Evolutionary conservation across 2,888 invertebrate genomes (phyloP), one percentile per base, ranked within the genome.

Genomic region (Alcis repandata): DNA sequence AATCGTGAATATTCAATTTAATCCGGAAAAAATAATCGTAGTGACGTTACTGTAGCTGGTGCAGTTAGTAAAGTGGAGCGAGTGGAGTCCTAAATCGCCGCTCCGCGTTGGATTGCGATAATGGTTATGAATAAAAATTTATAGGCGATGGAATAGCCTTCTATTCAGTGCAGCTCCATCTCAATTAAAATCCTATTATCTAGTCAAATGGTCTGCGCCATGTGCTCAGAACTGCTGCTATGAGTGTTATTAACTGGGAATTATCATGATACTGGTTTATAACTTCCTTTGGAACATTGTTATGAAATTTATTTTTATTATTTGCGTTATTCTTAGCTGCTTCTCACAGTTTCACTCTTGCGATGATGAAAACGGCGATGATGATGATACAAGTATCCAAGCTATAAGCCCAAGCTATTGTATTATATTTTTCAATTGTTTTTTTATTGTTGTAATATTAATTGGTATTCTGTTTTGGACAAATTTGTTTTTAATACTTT

Each of bases 111-210:
- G 72, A 74, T 77, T 78, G 72, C 76, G 77, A 77, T 85, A 88
- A 89, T 85, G 85, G 85, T 81, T 80, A 78, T 83, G 84, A 86
- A 88, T 87, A 88, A 88, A 88, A 88, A 88, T 86, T 84, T 88
- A 88, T 86, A 79, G 83, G 76, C 80, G 71, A 80, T 75, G 76
- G 79, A 86, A 87, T 83, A 84, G 79, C 80, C 78, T 80, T 82
- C 87, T 87, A 87, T 88, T 89, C 83, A 82, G 81, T 83, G 79
- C 80, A 85, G 83, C 87, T 88, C 79, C 77, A 86, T 90, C 88
- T 89, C 90, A 89, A 90, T 91, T 90, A 88, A 88, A 89, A 77
- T 76, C 77, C 85, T 87, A 88, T 90, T 89, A 89, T 86, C 85
- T 84, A 80, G 75, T 84, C 76, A 80, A 88, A 84, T 83, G 82